Evolutionary conservation across 92 coral and sea anemone genomes (phyloP).

Genomic region (Parazoanthus atlanticus): DNA sequence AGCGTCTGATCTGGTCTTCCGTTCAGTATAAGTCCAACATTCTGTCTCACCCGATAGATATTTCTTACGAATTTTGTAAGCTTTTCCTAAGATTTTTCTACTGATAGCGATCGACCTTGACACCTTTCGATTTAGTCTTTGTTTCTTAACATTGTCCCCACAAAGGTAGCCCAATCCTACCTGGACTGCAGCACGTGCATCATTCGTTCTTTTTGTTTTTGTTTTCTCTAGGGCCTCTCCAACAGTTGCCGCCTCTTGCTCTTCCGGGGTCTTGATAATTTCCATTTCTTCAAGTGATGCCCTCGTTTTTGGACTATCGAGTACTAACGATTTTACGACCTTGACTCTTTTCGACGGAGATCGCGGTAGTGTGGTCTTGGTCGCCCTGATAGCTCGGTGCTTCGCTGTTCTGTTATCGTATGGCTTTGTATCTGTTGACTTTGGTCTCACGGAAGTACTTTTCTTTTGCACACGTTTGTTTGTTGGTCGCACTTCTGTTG

Average conservation of each 20-base stretch:
- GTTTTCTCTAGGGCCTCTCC: too few relatives aligned
- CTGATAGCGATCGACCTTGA: too few relatives aligned
- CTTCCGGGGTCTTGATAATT: too few relatives aligned
- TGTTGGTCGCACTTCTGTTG: too few relatives aligned
- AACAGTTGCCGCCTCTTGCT: too few relatives aligned
- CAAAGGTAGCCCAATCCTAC: too few relatives aligned
- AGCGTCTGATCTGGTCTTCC: not conserved
- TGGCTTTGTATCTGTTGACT: not conserved
- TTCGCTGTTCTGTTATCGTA: slow-evolving; percentile 17
- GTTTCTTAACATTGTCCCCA: too few relatives aligned
- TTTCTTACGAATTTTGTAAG: not conserved
- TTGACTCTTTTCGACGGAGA: slow-evolving; percentile 1
- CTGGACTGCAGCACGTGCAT: too few relatives aligned
- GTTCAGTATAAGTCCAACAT: not conserved
- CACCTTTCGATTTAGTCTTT: too few relatives aligned
- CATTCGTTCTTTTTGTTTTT: too few relatives aligned
- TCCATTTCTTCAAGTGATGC: too few relatives aligned
- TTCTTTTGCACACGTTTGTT: too few relatives aligned
- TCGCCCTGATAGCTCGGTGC: slow-evolving; percentile 23
- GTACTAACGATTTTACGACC: not conserved
- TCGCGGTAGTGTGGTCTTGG: not conserved
- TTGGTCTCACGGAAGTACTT: not conserved
- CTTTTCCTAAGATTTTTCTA: not conserved
- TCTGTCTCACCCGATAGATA: not conserved
- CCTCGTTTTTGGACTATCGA: not conserved